Base-by-base conservation (phyloP, 2,797 vertebrate genomes). In the Spizella passerina region DNA sequence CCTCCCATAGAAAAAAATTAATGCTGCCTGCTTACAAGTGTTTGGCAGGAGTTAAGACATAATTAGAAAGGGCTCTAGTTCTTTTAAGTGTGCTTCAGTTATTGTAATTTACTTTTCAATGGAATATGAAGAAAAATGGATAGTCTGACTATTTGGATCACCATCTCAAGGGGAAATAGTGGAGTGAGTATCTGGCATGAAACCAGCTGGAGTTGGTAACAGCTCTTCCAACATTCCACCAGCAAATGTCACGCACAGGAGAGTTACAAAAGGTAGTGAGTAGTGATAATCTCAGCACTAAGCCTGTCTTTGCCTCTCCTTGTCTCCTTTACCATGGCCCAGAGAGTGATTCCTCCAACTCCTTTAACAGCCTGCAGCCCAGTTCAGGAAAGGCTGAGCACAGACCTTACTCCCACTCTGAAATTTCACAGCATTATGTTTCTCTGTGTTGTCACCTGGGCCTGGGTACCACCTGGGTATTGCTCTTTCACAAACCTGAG, bases 51-150 rank as follows among this genome's bases (percentile, higher is more conserved):
- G 32, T 66, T 57, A 41, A 44, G 38, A 83, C 41, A 15, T 71
- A 68, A 86, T 92, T 81, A 90, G 53, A 86, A 89, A 64, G 88
- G 61, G 57, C 38, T 76, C n/a, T 43, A 75, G 50, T 11, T 89
- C 79, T 88, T 92, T 78, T 47, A 90, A 90, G 55, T 60, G 80
- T 24, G 23, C 57, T 93, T 90, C 77, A 90, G 73, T 91, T 88
- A 78, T 14, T 85, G 46, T 23, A 69, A 90, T 77, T 91, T 86
- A 75, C 17, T 86, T 82, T 88, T 65, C 59, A 91, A 47, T 81
- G 23, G 22, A 81, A 34, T 73, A 80, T 73, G 77, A 86, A 73
- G 63, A 86, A 92, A 83, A 75, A 78, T 59, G 36, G 32, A 52
- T 68, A 65, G 59, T 26, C 44, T 66, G 64, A 69, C 53, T 88